Percentiles rank a stretch among this genome's conserved stretches.
These are phyloP conservation scores for Mystacornis crossleyi DNA, from an alignment of 2,113 vertebrate species.

Conservation along the genomic window DNA sequence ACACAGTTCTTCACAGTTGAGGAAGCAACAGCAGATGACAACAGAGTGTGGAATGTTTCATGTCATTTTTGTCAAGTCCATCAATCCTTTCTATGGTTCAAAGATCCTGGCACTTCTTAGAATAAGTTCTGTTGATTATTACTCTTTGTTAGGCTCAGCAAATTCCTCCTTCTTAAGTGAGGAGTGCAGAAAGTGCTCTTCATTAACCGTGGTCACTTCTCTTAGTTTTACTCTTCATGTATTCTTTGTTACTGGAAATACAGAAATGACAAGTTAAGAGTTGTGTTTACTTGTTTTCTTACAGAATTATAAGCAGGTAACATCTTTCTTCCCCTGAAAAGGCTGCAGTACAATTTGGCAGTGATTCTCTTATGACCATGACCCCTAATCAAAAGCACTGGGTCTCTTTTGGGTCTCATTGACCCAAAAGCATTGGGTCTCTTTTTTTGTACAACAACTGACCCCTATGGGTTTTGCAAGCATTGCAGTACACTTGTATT, in stretches of 20 bases:
- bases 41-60: constrained; percentile 33
- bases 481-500: not conserved
- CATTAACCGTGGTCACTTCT: not conserved
- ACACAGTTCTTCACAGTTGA: constrained; percentile 70
- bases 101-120: not conserved
- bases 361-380: not conserved
- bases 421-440: not conserved
- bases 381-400: not conserved
- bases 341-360: not conserved
- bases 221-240: not conserved
- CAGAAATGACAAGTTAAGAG: not conserved
- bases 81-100: not conserved
- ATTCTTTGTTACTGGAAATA: constrained; percentile 63
- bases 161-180: not conserved
- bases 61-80: not conserved
- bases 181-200: constrained; percentile 44
- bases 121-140: not conserved
- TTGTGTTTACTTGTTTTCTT: not conserved
- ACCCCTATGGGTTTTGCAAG: not conserved
- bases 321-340: not conserved
- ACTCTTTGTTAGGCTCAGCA: not conserved
- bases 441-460: not conserved
- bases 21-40: constrained; percentile 65
- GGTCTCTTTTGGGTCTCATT: not conserved
- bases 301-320: not conserved